phyloP scores from a whole-genome alignment of 1,140 invertebrate genomes.

The Probaryconus sp. region DNA sequence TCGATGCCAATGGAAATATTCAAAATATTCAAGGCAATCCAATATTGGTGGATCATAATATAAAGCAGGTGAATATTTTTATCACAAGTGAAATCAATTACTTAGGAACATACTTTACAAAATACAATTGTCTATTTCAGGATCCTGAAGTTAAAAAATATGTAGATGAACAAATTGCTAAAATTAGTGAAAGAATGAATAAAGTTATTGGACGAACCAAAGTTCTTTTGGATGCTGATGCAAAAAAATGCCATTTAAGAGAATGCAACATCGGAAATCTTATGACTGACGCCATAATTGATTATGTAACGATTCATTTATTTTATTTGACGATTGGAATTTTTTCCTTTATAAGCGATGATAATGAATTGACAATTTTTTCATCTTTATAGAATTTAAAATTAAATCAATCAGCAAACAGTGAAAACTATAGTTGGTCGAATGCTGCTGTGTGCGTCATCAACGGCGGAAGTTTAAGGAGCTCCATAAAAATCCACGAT shows the following conservation, averaged over 20 bases:
- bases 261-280: constrained; percentile 91
- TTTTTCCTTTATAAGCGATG: too few relatives aligned
- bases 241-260: constrained; percentile 79
- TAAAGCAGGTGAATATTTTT: constrained; percentile 24
- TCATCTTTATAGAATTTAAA: too few relatives aligned
- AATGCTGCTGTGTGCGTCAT: too few relatives aligned
- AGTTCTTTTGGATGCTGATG: constrained; percentile 79
- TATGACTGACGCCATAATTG: constrained; percentile 83
- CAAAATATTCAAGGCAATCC: constrained; percentile 86
- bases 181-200: background rate
- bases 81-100: too few relatives aligned
- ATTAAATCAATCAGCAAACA: too few relatives aligned
- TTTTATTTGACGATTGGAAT: background rate
- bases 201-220: constrained; percentile 80
- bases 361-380: too few relatives aligned
- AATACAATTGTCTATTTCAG: too few relatives aligned
- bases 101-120: background rate
- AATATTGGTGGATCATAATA: constrained; percentile 82
- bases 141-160: too few relatives aligned
- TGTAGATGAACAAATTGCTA: background rate
- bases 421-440: too few relatives aligned
- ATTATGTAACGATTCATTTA: constrained; percentile 69
- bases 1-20: constrained; percentile 87
- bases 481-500: too few relatives aligned
- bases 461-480: too few relatives aligned